Evolutionary conservation across 2,797 vertebrate species (phyloP).

Genomic region (Enteromius treurensis): DNA sequence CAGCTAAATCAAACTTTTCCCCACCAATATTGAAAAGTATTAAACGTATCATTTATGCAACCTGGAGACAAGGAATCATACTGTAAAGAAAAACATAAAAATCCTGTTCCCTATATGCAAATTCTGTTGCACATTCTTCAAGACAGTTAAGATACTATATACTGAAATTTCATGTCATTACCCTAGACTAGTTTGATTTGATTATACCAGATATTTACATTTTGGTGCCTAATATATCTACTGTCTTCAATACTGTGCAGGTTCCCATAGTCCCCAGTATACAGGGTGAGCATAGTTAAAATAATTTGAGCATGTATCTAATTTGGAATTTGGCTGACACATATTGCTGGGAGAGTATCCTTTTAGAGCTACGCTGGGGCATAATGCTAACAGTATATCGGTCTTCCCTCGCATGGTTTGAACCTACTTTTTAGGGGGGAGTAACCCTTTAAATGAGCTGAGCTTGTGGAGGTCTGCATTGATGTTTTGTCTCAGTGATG

Average conservation of each 20-base stretch:
- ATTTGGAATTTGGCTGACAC: not conserved
- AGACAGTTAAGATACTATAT: not conserved
- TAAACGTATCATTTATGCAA: not conserved
- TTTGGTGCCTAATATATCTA: not conserved
- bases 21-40: not conserved
- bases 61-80: not conserved
- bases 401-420: not conserved
- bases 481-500: constrained; percentile 55
- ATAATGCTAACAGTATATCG: not conserved
- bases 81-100: not conserved
- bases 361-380: not conserved
- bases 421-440: constrained; percentile 40
- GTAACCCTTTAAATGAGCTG: not conserved
- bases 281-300: not conserved
- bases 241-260: not conserved
- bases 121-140: not conserved
- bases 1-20: not conserved
- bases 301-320: not conserved
- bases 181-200: not conserved
- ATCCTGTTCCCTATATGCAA: not conserved
- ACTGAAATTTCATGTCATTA: not conserved
- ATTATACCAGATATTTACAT: not conserved
- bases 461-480: constrained; percentile 7
- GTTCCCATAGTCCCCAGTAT: not conserved
- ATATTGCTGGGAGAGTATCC: not conserved